Evolutionary conservation across 2,888 invertebrate species (phyloP), one percentile per base, ranked within the genome.

Genomic region (Coelopa pilipes): DNA sequence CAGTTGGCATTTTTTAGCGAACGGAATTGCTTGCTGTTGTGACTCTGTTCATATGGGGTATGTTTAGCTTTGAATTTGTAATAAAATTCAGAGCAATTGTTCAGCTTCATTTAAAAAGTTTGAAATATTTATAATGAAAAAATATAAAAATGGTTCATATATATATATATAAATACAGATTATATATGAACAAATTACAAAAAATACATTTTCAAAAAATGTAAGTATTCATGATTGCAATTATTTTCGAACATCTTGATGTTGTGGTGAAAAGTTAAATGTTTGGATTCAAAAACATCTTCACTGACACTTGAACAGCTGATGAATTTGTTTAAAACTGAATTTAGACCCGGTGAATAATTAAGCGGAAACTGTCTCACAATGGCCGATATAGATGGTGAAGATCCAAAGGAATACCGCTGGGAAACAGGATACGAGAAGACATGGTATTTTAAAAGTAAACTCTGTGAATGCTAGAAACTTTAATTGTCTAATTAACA

Each of bases 341-440:
- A 57, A 17, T 19, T 9, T 57, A 57, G 17, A 17, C 11, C 19
- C 57, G 17, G 57, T 57, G 17, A 10, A 19, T 57, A 34, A 34
- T 2, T n/a, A 19, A 57, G 4, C 53, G 10, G 10, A 24, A n/a
- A 66, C 9, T 50, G 13, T 66, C 24, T 10, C 21, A 13, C 66
- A 72, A 86, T 86, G 86, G 86, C 85, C 15, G 85, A 85, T n/a
- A 81, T 84, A 9, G 95, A 95, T 75, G 95, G 95, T 76, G 94
- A 94, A 65, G 94, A 96, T 86, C 90, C 92, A 45, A 96, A 95
- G 82, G 96, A 96, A 86, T 97, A 97, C 85, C 92, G 96, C 71
- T 97, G 97, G 97, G 96, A 97, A 87, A 96, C 96, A 69, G 97
- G 96, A 80, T 97, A 97, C 87, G 97, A 97, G 85, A 96, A 96